Conservation (phyloP, 2,888 invertebrate species). For the Lysandra coridon region DNA sequence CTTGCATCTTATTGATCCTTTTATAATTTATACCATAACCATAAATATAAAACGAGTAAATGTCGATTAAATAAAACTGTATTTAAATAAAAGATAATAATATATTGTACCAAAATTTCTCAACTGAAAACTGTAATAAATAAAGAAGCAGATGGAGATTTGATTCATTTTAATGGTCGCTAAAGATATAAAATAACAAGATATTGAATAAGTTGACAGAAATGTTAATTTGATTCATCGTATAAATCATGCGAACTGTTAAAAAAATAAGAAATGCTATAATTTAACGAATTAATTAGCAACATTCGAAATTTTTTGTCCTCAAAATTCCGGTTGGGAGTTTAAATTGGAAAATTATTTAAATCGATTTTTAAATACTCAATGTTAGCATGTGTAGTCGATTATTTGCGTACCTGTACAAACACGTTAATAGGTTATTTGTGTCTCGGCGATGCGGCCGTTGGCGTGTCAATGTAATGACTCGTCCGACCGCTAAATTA, state of each 20-base stretch:
- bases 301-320: neutral
- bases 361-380: slow-evolving; percentile 1
- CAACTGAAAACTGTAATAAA: neutral
- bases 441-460: slow-evolving; percentile 24
- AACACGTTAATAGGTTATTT: slow-evolving; percentile 30
- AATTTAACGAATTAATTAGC: slow-evolving; percentile 8
- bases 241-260: neutral
- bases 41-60: too few relatives aligned
- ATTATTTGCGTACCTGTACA: slow-evolving; percentile 12
- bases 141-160: neutral
- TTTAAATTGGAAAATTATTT: slow-evolving; percentile 4
- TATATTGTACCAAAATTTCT: neutral
- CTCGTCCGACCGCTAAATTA: slow-evolving; percentile 29
- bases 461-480: slow-evolving; percentile 29
- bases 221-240: neutral
- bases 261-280: slow-evolving; percentile 4
- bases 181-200: neutral
- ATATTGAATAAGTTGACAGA: neutral
- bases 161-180: neutral
- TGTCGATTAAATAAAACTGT: too few relatives aligned
- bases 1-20: too few relatives aligned
- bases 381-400: neutral
- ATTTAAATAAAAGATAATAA: too few relatives aligned
- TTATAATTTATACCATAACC: too few relatives aligned
- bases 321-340: neutral